Evolutionary conservation across 2,888 invertebrate genomes (phyloP).

Genomic region (Conchocele bisecta): DNA sequence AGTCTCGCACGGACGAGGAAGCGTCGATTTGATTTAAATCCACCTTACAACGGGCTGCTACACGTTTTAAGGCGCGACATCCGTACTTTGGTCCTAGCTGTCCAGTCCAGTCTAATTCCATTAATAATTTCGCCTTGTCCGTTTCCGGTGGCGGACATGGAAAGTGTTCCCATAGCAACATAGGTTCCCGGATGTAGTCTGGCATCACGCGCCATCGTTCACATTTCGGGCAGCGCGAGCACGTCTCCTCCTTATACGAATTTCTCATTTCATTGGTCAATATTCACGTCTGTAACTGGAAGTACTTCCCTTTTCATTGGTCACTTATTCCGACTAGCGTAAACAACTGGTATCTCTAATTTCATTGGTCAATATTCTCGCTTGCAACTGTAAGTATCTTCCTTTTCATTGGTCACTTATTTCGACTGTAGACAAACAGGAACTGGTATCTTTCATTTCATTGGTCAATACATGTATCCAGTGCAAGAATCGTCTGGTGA

Average conservation of each 20-base stretch:
- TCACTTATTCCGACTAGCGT: no score
- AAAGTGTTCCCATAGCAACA: constrained; percentile 55
- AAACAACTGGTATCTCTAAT: no score
- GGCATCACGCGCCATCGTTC: constrained; percentile 51
- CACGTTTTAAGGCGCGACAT: constrained; percentile 49
- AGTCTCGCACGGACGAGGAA: constrained; percentile 32
- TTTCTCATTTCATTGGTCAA: no score
- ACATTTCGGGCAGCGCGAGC: constrained; percentile 56
- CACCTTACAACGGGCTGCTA: constrained; percentile 52
- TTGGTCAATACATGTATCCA: no score
- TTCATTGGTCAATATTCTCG: no score
- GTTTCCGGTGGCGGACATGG: constrained; percentile 57
- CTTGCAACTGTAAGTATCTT: no score
- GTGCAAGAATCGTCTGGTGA: no score
- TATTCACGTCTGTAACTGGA: no score
- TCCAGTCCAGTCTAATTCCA: constrained; percentile 58
- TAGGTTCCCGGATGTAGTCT: constrained; percentile 50
- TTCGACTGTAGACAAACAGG: no score
- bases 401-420: no score
- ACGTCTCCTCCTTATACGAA: constrained; percentile 34
- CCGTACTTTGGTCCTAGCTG: constrained; percentile 46
- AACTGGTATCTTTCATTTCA: no score
- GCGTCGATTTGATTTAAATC: constrained; percentile 40
- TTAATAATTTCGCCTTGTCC: constrained; percentile 39
- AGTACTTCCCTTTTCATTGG: no score